These are phyloP conservation scores for Propithecus perrieri DNA, from an alignment of 2,797 vertebrate species.

Conservation along the genomic window DNA sequence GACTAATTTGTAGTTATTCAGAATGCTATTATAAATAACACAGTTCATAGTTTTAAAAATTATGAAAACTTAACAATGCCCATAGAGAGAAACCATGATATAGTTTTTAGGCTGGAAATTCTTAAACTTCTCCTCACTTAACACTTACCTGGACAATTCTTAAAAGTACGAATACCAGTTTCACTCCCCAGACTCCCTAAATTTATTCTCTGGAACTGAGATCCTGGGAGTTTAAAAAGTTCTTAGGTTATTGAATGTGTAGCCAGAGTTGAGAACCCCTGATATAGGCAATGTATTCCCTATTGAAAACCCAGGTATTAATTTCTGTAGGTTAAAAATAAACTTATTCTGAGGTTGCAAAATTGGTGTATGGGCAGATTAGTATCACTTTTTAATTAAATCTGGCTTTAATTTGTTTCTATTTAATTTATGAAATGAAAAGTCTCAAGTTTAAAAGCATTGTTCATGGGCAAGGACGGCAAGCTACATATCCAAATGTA, in stretches of 20 bases:
- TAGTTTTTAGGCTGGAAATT: not conserved
- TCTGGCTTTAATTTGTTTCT: not conserved
- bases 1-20: constrained; percentile 20
- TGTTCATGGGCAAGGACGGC: not conserved
- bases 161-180: not conserved
- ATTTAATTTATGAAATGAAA: not conserved
- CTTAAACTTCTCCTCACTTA: not conserved
- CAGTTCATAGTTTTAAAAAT: not conserved
- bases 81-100: not conserved
- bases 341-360: not conserved
- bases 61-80: not conserved
- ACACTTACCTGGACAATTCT: not conserved
- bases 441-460: not conserved
- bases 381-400: not conserved
- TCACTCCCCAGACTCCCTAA: not conserved
- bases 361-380: not conserved
- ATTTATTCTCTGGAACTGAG: not conserved
- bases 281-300: not conserved
- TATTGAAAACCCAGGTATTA: not conserved
- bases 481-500: not conserved
- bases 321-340: not conserved
- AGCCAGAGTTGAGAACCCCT: not conserved
- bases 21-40: not conserved
- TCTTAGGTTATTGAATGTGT: rapidly evolving
- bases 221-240: not conserved